Conservation (phyloP, 1,140 invertebrate genomes). For the Steinernema khuongi region DNA sequence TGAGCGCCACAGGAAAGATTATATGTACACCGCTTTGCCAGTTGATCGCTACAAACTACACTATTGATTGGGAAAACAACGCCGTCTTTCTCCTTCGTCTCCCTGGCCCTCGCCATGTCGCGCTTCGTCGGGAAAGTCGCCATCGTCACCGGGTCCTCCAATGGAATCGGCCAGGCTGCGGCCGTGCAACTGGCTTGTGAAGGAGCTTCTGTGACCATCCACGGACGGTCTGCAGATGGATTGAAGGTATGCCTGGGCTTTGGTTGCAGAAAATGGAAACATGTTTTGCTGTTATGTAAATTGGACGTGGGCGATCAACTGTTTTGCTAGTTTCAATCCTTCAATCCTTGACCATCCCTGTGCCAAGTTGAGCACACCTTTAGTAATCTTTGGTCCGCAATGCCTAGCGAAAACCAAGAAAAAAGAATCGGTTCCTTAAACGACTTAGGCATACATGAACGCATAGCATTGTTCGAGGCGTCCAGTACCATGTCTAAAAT, state of each 20-base stretch:
- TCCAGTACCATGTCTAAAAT: too few relatives aligned
- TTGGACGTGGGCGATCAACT: not conserved
- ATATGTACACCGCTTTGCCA: too few relatives aligned
- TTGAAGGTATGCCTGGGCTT: slow-evolving; percentile 18
- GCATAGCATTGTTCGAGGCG: too few relatives aligned
- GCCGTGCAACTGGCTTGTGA: slow-evolving; percentile 29
- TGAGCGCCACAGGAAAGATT: too few relatives aligned
- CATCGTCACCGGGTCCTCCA: slow-evolving; percentile 35
- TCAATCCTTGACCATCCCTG: not conserved
- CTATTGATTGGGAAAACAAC: too few relatives aligned
- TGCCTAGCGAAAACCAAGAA: too few relatives aligned
- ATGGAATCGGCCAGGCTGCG: slow-evolving; percentile 31
- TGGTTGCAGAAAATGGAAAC: not conserved
- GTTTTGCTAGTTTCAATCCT: too few relatives aligned
- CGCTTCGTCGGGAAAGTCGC: slow-evolving; percentile 20
- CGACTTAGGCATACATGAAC: too few relatives aligned
- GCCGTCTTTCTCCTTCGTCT: not conserved
- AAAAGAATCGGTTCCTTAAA: too few relatives aligned
- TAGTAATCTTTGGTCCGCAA: too few relatives aligned
- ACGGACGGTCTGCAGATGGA: slow-evolving; percentile 22
- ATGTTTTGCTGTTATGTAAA: not conserved
- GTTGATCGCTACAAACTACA: slow-evolving; percentile 9
- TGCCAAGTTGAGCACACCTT: too few relatives aligned
- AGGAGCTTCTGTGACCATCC: slow-evolving; percentile 32
- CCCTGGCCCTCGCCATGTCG: not conserved